Evolutionary conservation across 2,113 vertebrate genomes (phyloP).

Genomic region (Leucosticte australis): DNA sequence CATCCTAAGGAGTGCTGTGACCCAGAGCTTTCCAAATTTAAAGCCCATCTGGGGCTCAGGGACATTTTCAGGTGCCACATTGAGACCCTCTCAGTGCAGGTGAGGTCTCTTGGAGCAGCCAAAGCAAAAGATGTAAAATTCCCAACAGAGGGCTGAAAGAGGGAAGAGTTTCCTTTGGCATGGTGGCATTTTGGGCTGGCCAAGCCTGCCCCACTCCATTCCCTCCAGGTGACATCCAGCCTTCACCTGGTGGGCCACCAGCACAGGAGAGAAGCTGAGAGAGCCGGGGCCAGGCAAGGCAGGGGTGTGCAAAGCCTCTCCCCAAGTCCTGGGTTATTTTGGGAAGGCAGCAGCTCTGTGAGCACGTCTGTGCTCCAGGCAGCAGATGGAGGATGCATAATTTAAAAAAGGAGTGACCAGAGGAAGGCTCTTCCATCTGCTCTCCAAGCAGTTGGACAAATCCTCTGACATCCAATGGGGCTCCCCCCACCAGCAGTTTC

Average conservation of each 20-base stretch:
- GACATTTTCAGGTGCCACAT: not conserved
- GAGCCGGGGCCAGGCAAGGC: not conserved
- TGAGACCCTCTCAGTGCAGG: rapidly evolving
- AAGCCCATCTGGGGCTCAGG: not conserved
- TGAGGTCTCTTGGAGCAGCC: not conserved
- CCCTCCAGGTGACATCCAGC: not conserved
- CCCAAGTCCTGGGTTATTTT: not conserved
- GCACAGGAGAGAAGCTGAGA: not conserved
- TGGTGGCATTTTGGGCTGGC: not conserved
- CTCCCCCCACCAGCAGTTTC: not conserved
- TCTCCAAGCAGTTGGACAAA: not conserved
- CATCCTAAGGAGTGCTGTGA: rapidly evolving
- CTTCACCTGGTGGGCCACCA: not conserved
- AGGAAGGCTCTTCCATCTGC: constrained; percentile 10
- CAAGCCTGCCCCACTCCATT: not conserved
- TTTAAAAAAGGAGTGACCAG: constrained; percentile 40
- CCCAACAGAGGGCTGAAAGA: not conserved
- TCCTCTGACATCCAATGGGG: not conserved
- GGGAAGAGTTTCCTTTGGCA: not conserved
- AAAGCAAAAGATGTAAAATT: not conserved
- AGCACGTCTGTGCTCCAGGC: not conserved
- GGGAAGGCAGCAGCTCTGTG: not conserved
- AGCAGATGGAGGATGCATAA: constrained; percentile 58
- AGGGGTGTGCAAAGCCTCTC: not conserved
- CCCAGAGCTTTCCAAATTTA: not conserved